phyloP scores from a whole-genome alignment of 2,113 vertebrate genomes.

The Tragelaphus imberbis region DNA sequence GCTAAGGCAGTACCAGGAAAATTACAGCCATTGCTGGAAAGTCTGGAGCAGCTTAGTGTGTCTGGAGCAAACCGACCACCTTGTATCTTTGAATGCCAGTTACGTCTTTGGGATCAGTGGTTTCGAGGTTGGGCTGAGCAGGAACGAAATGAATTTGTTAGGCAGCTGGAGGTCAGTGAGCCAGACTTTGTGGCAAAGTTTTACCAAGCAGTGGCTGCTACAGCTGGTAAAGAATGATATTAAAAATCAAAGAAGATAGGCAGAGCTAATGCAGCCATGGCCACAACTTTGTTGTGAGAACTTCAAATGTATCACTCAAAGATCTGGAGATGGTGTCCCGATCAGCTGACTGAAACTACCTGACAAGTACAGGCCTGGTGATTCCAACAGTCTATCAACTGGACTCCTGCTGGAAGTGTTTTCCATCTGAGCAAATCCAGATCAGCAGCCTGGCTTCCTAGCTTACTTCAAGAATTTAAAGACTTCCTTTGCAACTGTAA shows the following conservation, averaged over 20 bases:
- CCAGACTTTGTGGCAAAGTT: constrained; percentile 86
- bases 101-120: constrained; percentile 93
- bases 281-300: not conserved
- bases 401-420: not conserved
- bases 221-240: constrained; percentile 80
- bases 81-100: constrained; percentile 91
- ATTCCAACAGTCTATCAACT: not conserved
- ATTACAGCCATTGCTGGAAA: constrained; percentile 86
- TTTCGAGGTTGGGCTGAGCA: constrained; percentile 90
- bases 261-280: not conserved
- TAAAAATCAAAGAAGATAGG: constrained; percentile 25
- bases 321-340: not conserved
- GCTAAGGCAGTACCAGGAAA: constrained; percentile 91
- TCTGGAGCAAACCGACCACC: constrained; percentile 76
- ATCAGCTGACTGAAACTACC: not conserved
- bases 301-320: not conserved
- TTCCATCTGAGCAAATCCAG: not conserved
- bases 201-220: constrained; percentile 85
- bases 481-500: not conserved
- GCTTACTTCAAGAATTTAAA: constrained; percentile 15
- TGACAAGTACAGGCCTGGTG: not conserved
- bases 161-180: constrained; percentile 83
- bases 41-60: constrained; percentile 82
- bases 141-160: constrained; percentile 88
- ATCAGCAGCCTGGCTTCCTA: not conserved